phyloP scores from a whole-genome alignment of 2,113 vertebrate genomes.

The Acanthochromis polyacanthus region DNA sequence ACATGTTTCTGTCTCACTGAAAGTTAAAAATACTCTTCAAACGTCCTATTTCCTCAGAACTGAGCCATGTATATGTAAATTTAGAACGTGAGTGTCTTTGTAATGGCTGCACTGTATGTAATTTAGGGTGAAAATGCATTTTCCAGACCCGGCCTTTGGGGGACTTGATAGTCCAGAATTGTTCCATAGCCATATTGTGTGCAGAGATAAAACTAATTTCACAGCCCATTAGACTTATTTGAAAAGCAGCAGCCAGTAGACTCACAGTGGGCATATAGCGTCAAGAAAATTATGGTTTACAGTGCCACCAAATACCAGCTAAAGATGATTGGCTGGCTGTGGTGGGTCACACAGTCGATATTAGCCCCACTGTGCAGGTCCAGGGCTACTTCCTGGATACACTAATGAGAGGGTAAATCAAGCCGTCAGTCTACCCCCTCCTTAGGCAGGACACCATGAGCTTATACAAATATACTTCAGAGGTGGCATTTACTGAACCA shows the following conservation, averaged over 20 bases:
- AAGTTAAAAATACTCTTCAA: neutral
- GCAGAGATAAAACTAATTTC: constrained; percentile 76
- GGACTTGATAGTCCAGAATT: constrained; percentile 39
- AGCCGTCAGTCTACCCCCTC: constrained; percentile 56
- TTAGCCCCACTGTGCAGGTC: constrained; percentile 51
- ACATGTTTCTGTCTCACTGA: neutral
- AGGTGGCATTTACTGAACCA: constrained; percentile 63
- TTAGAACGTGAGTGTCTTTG: neutral
- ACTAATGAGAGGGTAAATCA: constrained; percentile 65
- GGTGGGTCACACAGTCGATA: constrained; percentile 53
- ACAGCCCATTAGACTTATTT: constrained; percentile 76
- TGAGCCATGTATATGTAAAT: constrained; percentile 10
- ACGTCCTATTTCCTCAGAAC: neutral
- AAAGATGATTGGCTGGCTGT: constrained; percentile 34
- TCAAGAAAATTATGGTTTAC: constrained; percentile 58
- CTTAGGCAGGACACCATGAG: constrained; percentile 44
- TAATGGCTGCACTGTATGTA: constrained; percentile 16
- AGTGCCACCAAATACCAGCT: constrained; percentile 45
- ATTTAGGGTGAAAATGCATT: constrained; percentile 44
- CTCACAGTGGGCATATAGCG: constrained; percentile 44
- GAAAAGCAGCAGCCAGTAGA: constrained; percentile 62
- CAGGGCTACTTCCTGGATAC: constrained; percentile 48
- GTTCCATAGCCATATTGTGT: constrained; percentile 49
- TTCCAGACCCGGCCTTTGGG: constrained; percentile 30
- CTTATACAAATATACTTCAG: constrained; percentile 62